phyloP scores from a whole-genome alignment of 2,113 vertebrate species.

The Gopherus evgoodei region DNA sequence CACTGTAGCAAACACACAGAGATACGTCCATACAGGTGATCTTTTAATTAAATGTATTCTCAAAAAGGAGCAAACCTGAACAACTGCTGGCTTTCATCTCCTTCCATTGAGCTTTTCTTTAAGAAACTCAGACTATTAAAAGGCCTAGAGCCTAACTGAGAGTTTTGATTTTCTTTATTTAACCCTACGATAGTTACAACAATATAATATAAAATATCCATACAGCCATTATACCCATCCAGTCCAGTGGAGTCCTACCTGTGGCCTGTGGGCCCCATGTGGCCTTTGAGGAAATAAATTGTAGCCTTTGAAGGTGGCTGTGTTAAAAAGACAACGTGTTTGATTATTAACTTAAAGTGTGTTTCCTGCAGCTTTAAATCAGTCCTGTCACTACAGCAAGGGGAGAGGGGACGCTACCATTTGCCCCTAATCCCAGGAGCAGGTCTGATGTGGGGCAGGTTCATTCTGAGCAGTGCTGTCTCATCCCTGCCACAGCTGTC shows the following conservation, averaged over 20 bases:
- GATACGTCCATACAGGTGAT: background rate
- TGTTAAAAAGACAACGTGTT: background rate
- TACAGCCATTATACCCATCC: background rate
- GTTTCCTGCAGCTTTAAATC: background rate
- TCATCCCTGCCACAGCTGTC: background rate
- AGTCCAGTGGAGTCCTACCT: background rate
- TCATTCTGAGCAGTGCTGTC: background rate
- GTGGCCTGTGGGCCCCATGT: background rate
- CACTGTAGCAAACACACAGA: background rate
- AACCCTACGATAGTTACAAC: background rate
- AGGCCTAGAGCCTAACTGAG: background rate
- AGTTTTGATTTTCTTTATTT: slow-evolving; percentile 5
- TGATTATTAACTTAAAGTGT: background rate
- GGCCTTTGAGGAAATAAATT: background rate
- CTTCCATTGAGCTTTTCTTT: background rate
- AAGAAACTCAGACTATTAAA: background rate
- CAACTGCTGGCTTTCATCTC: background rate
- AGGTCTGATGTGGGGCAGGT: background rate
- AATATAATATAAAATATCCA: background rate
- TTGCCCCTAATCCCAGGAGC: background rate
- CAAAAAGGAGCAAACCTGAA: background rate
- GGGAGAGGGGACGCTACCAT: background rate
- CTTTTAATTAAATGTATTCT: background rate
- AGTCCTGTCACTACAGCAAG: background rate
- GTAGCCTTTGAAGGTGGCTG: background rate